A percentile compares a stretch with the other conserved stretches of the same genome.
phyloP scores from a whole-genome alignment of 2,113 vertebrate genomes.

The Rana temporaria region DNA sequence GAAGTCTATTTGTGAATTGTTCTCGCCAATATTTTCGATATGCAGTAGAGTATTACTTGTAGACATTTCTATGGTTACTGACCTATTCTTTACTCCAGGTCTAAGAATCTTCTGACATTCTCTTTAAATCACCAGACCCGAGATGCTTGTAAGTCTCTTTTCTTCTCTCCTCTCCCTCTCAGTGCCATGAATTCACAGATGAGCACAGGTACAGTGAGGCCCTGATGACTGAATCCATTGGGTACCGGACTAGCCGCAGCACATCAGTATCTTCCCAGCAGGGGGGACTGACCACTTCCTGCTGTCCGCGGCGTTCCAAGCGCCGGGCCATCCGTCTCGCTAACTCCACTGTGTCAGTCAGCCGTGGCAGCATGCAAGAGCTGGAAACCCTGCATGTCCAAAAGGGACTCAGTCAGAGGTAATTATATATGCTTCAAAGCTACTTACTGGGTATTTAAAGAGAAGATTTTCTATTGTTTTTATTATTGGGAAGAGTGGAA shows the following conservation, averaged over 20 bases:
- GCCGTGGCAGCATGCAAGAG: conserved; percentile 87
- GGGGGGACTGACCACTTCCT: conserved; percentile 75
- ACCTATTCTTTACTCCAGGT: too few relatives aligned
- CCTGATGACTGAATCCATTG: conserved; percentile 81
- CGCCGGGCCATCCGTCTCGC: conserved; percentile 84
- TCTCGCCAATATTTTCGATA: too few relatives aligned
- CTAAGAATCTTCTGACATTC: too few relatives aligned
- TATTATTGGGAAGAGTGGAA: too few relatives aligned
- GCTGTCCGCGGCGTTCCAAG: conserved; percentile 81
- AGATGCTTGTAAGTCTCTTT: conserved; percentile 1
- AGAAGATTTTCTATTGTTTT: too few relatives aligned
- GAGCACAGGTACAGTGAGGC: conserved; percentile 87
- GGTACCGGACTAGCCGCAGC: conserved; percentile 85
- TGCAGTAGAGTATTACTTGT: too few relatives aligned
- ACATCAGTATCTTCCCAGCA: conserved; percentile 89
- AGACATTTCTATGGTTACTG: too few relatives aligned
- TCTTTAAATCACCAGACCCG: too few relatives aligned
- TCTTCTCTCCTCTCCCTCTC: conserved; percentile 25
- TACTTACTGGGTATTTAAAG: too few relatives aligned
- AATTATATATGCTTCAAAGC: background rate
- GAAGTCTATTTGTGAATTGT: too few relatives aligned
- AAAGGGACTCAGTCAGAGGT: conserved; percentile 80
- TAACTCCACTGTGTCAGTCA: conserved; percentile 87
- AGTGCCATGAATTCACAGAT: conserved; percentile 90
- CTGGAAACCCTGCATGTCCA: conserved; percentile 80